Evolutionary conservation across 64 coral and sea anemone species (phyloP).

Genomic region (Catalaphyllia jardinei): DNA sequence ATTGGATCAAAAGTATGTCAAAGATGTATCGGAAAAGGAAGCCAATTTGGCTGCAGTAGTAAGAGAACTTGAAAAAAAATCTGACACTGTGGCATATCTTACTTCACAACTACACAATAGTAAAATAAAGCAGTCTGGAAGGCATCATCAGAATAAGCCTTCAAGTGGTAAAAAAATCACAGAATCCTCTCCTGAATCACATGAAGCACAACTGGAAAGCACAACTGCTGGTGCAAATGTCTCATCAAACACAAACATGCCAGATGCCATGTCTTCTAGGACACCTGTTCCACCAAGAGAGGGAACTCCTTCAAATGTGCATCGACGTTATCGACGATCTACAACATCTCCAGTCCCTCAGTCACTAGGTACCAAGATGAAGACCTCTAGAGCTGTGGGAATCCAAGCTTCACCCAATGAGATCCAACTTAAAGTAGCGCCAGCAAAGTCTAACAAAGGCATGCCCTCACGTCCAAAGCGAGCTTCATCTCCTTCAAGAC

Average conservation of each 20-base stretch:
- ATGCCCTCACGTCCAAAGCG: conserved; percentile 58
- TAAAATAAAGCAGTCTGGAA: conserved; percentile 71
- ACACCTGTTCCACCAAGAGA: conserved; percentile 81
- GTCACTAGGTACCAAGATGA: conserved; percentile 44
- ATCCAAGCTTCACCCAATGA: conserved; percentile 85
- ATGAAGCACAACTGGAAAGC: conserved; percentile 26
- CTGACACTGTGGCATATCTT: conserved; percentile 93
- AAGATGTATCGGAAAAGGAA: conserved; percentile 63
- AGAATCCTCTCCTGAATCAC: conserved; percentile 41
- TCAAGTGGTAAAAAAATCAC: conserved; percentile 42
- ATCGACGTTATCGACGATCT: conserved; percentile 63
- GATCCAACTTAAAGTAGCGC: conserved; percentile 69
- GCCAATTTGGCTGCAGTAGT: conserved; percentile 58
- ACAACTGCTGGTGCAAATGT: neutral
- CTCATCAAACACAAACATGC: neutral
- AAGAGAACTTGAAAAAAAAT: conserved; percentile 88
- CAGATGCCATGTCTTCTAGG: conserved; percentile 33
- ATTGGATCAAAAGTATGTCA: conserved; percentile 72
- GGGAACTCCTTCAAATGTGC: conserved; percentile 32
- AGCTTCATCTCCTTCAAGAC: conserved; percentile 67
- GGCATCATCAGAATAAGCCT: conserved; percentile 34
- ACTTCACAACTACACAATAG: conserved; percentile 87
- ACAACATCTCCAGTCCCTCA: conserved; percentile 61
- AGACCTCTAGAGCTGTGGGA: conserved; percentile 76
- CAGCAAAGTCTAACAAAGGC: conserved; percentile 76